Base-by-base conservation (phyloP, 1,140 invertebrate species). In the Procambarus clarkii region DNA sequence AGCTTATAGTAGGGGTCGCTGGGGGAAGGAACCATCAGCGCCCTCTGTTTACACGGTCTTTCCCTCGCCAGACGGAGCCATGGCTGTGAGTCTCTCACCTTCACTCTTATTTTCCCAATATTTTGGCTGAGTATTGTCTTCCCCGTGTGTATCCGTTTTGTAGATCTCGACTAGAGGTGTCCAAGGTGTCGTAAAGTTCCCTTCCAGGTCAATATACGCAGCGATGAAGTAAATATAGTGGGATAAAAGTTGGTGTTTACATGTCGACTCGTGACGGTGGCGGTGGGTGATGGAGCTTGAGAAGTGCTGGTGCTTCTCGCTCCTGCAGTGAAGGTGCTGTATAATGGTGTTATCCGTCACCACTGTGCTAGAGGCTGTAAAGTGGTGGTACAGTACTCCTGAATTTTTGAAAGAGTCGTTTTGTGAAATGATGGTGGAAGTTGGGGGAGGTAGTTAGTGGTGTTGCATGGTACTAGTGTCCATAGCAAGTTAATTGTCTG, bases 171-270 rank as follows among this genome's bases (percentile, higher is more conserved):
- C 13, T 69, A 15, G 18, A 45, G 21, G 44, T 21, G 44, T 13
- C 9, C 11, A 8, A 64, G 2, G 46, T 34, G 9, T 2, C 44
- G 8, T 0, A 11, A 18, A 69, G 21, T 0, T 5, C 8, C 7
- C 44, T 1, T 64, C 18, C 11, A 84, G 21, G 21, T 2, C 54
- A 8, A 34, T 44, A 48, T 44, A 18, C 4, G 11, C 13, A 13
- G 3, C 44, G 83, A 85, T 85, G 83, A 21, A 85, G 7, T 13
- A 64, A 74, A 85, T 85, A 85, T 71, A 18, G 1, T 5, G 5
- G 60, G 83, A 85, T 85, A 85, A 85, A 71, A 11, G 13, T 24
- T 3, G 21, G n/a, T 85, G 83, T 85, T 85, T 85, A 85, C 83
- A 85, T 85, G 7, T 80, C 34, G 83, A 11, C 54, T 58, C 54